These are phyloP conservation scores for Subanguina moxae DNA, from an alignment of 1,140 invertebrate genomes.

Conservation along the genomic window DNA sequence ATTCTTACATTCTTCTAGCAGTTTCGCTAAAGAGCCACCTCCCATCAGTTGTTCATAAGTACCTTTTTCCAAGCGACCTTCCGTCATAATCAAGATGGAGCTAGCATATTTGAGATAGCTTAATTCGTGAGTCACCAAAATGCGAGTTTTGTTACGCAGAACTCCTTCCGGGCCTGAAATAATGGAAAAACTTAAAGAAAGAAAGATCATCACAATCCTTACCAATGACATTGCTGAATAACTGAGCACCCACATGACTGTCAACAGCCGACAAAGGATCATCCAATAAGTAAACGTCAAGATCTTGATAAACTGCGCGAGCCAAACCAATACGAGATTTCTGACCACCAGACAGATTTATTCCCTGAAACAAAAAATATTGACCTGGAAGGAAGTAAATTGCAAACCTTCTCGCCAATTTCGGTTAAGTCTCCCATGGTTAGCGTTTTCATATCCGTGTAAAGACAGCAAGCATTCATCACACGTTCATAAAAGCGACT, in stretches of 20 bases:
- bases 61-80: constrained; percentile 13
- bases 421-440: constrained; percentile 63
- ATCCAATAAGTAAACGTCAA: constrained; percentile 85
- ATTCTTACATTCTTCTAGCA: constrained; percentile 17
- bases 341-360: constrained; percentile 93
- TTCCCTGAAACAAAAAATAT: constrained; percentile 64
- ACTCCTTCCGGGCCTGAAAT: constrained; percentile 62
- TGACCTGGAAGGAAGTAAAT: not conserved
- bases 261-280: constrained; percentile 95
- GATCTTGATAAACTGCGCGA: constrained; percentile 82
- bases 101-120: constrained; percentile 53
- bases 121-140: constrained; percentile 58
- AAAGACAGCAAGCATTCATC: constrained; percentile 61
- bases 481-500: constrained; percentile 69
- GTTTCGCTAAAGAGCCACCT: constrained; percentile 2
- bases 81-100: constrained; percentile 28
- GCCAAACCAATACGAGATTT: constrained; percentile 91
- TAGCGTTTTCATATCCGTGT: constrained; percentile 60
- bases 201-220: not conserved
- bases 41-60: constrained; percentile 15
- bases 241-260: constrained; percentile 79
- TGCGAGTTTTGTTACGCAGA: constrained; percentile 66
- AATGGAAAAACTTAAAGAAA: not conserved
- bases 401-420: constrained; percentile 64
- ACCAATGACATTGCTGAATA: constrained; percentile 79